phyloP scores from a whole-genome alignment of 1,140 invertebrate species.

The Zaprionus kolodkinae region DNA sequence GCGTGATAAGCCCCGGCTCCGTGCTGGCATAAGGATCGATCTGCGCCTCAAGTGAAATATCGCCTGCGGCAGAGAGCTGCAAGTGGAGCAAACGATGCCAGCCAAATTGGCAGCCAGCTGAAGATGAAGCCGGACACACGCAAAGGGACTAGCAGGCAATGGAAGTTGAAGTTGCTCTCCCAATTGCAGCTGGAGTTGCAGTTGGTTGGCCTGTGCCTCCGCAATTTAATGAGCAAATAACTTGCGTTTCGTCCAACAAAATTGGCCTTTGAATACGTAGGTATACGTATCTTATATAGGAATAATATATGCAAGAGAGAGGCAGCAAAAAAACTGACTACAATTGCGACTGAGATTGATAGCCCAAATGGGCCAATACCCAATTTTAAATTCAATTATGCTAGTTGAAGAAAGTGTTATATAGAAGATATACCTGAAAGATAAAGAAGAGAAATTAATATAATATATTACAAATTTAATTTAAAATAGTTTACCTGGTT shows the following conservation, averaged over 20 bases:
- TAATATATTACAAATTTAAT: not conserved
- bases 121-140: constrained; percentile 32
- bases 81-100: constrained; percentile 42
- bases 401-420: constrained; percentile 12
- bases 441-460: not conserved
- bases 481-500: not conserved
- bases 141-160: constrained; percentile 29
- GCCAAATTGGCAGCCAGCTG: constrained; percentile 67
- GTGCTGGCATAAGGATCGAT: constrained; percentile 54
- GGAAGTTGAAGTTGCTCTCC: constrained; percentile 30
- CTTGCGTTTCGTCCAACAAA: constrained; percentile 49
- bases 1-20: constrained; percentile 62
- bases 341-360: constrained; percentile 19
- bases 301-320: constrained; percentile 60
- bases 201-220: constrained; percentile 45
- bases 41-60: constrained; percentile 71
- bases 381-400: not conserved
- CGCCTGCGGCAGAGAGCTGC: constrained; percentile 48
- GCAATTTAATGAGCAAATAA: constrained; percentile 70
- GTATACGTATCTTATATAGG: not conserved
- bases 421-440: not conserved
- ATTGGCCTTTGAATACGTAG: constrained; percentile 44
- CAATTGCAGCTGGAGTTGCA: constrained; percentile 35
- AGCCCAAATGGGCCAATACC: not conserved
- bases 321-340: constrained; percentile 3